A percentile compares a stretch with the other conserved stretches of the same genome.
These are phyloP conservation scores for Erithacus rubecula DNA, from an alignment of 2,797 vertebrate species.

Conservation along the genomic window DNA sequence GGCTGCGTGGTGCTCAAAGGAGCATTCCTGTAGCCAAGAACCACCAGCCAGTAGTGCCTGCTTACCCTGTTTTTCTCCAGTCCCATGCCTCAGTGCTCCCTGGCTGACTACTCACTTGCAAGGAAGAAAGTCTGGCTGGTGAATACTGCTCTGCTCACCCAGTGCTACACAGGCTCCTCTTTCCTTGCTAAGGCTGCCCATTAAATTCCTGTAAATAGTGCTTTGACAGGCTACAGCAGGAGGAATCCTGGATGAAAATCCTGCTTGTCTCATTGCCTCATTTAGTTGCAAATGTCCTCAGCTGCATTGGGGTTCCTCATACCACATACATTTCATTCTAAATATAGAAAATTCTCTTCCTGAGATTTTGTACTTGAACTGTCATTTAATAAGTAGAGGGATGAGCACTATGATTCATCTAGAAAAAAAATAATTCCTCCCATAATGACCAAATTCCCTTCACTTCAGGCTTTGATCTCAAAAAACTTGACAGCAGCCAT, in stretches of 20 bases:
- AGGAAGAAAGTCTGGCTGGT: not conserved
- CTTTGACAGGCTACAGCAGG: not conserved
- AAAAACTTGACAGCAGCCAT: not conserved
- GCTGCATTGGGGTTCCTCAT: not conserved
- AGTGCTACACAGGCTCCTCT: not conserved
- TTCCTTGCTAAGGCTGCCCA: not conserved
- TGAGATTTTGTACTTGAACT: conserved; percentile 29
- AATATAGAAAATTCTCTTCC: conserved; percentile 19
- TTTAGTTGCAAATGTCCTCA: not conserved
- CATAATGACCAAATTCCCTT: not conserved
- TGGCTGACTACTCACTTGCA: not conserved
- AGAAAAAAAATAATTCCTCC: not conserved
- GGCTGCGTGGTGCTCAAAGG: not conserved
- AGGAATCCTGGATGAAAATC: not conserved
- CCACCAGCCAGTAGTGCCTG: not conserved
- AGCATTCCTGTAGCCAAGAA: not conserved
- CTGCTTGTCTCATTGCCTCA: not conserved
- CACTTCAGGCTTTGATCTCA: not conserved
- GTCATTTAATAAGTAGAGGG: not conserved
- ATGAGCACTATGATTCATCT: not conserved
- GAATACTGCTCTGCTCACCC: not conserved
- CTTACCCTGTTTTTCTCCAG: not conserved
- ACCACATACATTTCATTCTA: not conserved
- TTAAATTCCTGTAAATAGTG: not conserved
- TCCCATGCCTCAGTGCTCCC: not conserved